Conservation (phyloP, 2,797 vertebrate species). For the Silurus aristotelis region DNA sequence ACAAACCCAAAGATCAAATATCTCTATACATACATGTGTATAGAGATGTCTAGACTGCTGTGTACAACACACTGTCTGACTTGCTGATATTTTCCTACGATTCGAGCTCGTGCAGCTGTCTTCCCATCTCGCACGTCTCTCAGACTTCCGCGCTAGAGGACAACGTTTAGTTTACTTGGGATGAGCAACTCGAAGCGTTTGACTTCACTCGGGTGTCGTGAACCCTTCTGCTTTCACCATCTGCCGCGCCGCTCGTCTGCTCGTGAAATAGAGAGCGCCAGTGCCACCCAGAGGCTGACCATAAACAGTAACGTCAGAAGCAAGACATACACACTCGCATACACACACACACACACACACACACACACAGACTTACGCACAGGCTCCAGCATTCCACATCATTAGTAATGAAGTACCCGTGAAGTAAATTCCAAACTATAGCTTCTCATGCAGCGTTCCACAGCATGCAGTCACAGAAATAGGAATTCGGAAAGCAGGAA, state of each 20-base stretch:
- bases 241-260: constrained; percentile 20
- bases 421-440: constrained; percentile 16
- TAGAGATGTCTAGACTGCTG: neutral
- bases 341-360: neutral
- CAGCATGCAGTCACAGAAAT: constrained; percentile 25
- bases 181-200: constrained; percentile 39
- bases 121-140: neutral
- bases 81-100: neutral
- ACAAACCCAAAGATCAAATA: no score
- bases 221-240: constrained; percentile 53
- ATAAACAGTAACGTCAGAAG: neutral
- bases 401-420: constrained; percentile 11
- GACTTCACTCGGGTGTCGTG: constrained; percentile 36
- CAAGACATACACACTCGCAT: neutral
- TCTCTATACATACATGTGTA: no score
- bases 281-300: constrained; percentile 70
- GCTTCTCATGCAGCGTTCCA: constrained; percentile 18
- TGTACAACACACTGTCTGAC: no score
- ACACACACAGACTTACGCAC: neutral
- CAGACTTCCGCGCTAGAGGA: constrained; percentile 21
- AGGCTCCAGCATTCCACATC: constrained; percentile 6
- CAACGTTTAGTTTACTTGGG: constrained; percentile 23
- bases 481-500: constrained; percentile 9
- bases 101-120: neutral
- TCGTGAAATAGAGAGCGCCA: constrained; percentile 67